Conservation (phyloP, 2,797 vertebrate species). For the Coranthus polyacanthus region DNA sequence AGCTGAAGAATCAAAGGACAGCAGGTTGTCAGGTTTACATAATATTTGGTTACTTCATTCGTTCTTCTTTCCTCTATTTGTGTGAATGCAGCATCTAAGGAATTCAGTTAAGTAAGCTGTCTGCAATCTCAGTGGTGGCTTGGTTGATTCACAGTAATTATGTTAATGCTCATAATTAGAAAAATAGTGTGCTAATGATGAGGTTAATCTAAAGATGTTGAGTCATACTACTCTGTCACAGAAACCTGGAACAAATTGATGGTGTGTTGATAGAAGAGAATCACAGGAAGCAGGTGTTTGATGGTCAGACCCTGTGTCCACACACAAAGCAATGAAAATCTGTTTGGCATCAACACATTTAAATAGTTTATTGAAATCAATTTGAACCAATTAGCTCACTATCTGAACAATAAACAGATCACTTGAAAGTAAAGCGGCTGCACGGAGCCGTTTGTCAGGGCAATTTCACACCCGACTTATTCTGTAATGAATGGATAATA, state of each 20-base stretch:
- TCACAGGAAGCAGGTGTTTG: slow-evolving; percentile 21
- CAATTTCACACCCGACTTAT: slow-evolving; percentile 69
- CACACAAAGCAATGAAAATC: slow-evolving; percentile 12
- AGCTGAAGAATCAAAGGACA: too few species aligned
- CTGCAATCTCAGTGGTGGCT: slow-evolving; percentile 13
- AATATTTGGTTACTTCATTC: too few species aligned
- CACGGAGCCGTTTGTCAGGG: slow-evolving; percentile 19
- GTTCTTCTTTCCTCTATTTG: not conserved
- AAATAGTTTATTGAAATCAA: slow-evolving; percentile 36
- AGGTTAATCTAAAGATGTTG: slow-evolving; percentile 14
- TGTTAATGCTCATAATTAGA: slow-evolving; percentile 20
- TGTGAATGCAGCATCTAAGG: not conserved
- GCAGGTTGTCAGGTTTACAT: too few species aligned
- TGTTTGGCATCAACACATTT: slow-evolving; percentile 5
- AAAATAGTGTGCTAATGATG: slow-evolving; percentile 30
- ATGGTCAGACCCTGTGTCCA: not conserved
- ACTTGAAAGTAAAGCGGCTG: slow-evolving; percentile 34
- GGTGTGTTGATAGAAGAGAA: not conserved
- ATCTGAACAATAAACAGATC: slow-evolving; percentile 53
- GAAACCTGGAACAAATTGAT: slow-evolving; percentile 12
- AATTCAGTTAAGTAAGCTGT: slow-evolving; percentile 3
- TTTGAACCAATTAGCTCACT: slow-evolving; percentile 44
- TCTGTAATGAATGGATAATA: slow-evolving; percentile 64
- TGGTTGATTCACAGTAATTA: slow-evolving; percentile 31
- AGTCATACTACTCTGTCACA: too few species aligned